Percentiles rank a stretch among this genome's conserved stretches.
Evolutionary conservation across 2,797 vertebrate species (phyloP).

Genomic region (Platalea minor): DNA sequence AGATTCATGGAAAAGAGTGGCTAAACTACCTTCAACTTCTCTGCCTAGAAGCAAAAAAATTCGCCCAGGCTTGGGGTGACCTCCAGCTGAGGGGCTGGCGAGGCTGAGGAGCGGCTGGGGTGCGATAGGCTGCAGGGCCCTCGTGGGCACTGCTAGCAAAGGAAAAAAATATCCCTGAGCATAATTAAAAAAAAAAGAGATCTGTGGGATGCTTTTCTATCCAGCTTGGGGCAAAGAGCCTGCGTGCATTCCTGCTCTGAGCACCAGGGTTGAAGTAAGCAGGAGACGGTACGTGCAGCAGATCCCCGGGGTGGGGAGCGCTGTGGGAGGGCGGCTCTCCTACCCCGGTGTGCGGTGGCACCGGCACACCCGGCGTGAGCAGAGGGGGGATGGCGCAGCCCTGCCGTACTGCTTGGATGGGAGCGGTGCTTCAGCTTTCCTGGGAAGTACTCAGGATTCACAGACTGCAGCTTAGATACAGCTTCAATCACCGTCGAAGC

Average conservation of each 20-base stretch:
- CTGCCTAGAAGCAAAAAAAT: background rate
- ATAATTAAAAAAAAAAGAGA: background rate
- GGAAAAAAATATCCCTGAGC: background rate
- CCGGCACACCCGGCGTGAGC: background rate
- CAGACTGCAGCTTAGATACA: background rate
- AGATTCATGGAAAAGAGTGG: background rate
- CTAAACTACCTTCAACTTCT: constrained; percentile 17
- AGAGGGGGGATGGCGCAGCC: background rate
- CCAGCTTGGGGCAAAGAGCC: background rate
- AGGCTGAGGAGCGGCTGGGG: rapidly evolving
- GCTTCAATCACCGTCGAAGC: background rate
- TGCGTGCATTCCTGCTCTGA: background rate
- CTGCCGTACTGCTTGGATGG: background rate
- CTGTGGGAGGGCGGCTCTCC: background rate
- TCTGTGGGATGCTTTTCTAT: background rate
- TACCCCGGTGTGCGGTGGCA: rapidly evolving
- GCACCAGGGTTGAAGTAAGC: background rate
- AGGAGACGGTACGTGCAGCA: background rate
- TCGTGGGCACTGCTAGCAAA: background rate
- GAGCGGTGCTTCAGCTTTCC: background rate
- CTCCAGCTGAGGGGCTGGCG: rapidly evolving
- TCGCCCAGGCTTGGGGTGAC: background rate
- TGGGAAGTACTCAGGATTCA: background rate
- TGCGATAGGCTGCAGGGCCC: background rate
- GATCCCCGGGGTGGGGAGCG: background rate